Percentiles rank a stretch among this genome's conserved stretches.
These are phyloP conservation scores for Rhogogaster chlorosoma DNA, from an alignment of 2,888 invertebrate genomes.

Conservation along the genomic window DNA sequence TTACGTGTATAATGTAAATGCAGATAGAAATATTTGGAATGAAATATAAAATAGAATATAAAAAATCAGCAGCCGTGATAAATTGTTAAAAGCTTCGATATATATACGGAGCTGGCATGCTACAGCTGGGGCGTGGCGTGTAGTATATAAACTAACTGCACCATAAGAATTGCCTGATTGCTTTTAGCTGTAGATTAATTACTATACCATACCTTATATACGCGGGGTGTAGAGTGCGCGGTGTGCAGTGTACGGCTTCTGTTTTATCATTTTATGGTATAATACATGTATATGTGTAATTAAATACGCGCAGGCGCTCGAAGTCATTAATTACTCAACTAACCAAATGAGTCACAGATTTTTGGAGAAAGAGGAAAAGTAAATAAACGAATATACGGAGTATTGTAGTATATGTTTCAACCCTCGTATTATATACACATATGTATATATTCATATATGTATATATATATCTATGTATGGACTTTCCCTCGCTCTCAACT, in stretches of 20 bases:
- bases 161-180: neutral
- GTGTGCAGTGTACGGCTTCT: neutral
- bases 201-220: neutral
- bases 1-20: too few species aligned
- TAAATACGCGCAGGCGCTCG: neutral
- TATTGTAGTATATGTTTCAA: neutral
- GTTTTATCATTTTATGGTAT: neutral
- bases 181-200: constrained; percentile 2
- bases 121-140: neutral
- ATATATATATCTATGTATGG: neutral
- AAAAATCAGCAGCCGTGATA: neutral
- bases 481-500: constrained; percentile 37
- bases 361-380: neutral
- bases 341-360: neutral
- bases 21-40: too few species aligned
- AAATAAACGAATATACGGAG: neutral
- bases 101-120: neutral
- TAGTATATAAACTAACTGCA: neutral
- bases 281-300: neutral
- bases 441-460: neutral
- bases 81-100: neutral
- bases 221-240: neutral
- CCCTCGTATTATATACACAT: neutral
- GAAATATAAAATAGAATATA: neutral
- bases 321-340: neutral